A percentile compares a stretch with the other conserved stretches of the same genome.
These are phyloP conservation scores for Calcarius lapponicus DNA, from an alignment of 2,797 vertebrate genomes.

Conservation along the genomic window DNA sequence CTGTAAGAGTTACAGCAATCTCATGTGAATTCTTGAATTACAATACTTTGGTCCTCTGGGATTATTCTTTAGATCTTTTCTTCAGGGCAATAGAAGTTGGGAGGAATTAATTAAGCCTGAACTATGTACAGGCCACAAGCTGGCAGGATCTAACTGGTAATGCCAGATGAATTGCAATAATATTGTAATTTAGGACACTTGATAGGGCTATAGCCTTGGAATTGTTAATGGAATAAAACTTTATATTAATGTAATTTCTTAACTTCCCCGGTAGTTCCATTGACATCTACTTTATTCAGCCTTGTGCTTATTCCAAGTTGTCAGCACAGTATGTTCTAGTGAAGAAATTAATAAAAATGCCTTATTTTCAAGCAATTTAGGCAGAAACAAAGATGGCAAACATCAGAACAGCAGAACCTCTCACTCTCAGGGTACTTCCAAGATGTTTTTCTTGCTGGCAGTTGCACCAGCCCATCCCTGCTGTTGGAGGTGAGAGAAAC, in stretches of 20 bases:
- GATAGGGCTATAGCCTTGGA: background rate
- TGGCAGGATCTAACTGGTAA: background rate
- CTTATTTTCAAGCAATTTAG: background rate
- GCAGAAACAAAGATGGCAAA: background rate
- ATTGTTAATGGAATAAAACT: background rate
- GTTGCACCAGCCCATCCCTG: background rate
- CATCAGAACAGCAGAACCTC: background rate
- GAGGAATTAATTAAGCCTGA: constrained; percentile 27
- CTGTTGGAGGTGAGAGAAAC: background rate
- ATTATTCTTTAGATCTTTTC: background rate
- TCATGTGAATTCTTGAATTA: background rate
- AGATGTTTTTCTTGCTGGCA: background rate
- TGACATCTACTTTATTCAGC: background rate
- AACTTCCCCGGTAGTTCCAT: background rate
- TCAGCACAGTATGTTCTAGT: background rate
- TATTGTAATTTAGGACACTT: background rate
- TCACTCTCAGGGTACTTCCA: background rate
- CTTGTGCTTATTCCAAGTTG: background rate
- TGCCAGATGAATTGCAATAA: background rate
- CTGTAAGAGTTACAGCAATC: background rate
- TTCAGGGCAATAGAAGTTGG: background rate
- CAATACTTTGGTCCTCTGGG: background rate
- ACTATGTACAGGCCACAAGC: background rate
- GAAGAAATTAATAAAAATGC: background rate
- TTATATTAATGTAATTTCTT: background rate